Conservation (phyloP, 2,797 vertebrate genomes). For the Geotrypetes seraphini region DNA sequence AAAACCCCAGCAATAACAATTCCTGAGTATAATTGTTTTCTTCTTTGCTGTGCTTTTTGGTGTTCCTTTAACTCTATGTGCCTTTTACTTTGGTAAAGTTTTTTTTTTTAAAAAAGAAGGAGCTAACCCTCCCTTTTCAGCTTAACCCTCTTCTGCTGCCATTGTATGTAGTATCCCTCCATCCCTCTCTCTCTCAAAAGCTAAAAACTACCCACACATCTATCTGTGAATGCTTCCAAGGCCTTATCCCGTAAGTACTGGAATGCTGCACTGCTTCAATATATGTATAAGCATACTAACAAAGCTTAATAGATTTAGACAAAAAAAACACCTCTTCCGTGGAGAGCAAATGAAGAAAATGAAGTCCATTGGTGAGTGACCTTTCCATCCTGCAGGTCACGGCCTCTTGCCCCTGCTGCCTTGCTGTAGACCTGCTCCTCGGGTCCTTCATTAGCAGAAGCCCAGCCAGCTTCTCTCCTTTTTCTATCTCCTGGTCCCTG, state of each 20-base stretch:
- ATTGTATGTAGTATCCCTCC: conserved; percentile 84
- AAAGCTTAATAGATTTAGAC: conserved; percentile 1
- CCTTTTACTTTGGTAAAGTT: conserved; percentile 49
- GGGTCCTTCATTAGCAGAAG: conserved; percentile 70
- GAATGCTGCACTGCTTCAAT: background rate
- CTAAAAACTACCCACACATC: conserved; percentile 45
- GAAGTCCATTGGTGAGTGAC: conserved; percentile 20
- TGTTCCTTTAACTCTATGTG: conserved; percentile 51
- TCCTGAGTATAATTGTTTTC: conserved; percentile 75
- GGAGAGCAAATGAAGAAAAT: conserved; percentile 26
- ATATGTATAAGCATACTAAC: conserved; percentile 30
- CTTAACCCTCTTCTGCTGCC: conserved; percentile 77
- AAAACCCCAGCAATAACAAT: conserved; percentile 9
- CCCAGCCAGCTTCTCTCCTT: conserved; percentile 21
- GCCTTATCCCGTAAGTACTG: conserved; percentile 74
- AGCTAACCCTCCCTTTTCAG: conserved; percentile 20
- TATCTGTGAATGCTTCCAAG: conserved; percentile 76
- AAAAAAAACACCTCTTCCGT: too few relatives aligned
- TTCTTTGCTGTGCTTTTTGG: conserved; percentile 44
- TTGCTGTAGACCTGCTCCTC: conserved; percentile 51
- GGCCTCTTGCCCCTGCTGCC: conserved; percentile 46
- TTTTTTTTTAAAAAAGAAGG: conserved; percentile 13
- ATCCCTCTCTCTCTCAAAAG: conserved; percentile 70
- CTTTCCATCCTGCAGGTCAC: conserved; percentile 39
- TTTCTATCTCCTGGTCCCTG: conserved; percentile 29